Evolutionary conservation across 2,113 vertebrate species (phyloP), one percentile per base, ranked within the genome.

Genomic region (Nothoprocta perdicaria): DNA sequence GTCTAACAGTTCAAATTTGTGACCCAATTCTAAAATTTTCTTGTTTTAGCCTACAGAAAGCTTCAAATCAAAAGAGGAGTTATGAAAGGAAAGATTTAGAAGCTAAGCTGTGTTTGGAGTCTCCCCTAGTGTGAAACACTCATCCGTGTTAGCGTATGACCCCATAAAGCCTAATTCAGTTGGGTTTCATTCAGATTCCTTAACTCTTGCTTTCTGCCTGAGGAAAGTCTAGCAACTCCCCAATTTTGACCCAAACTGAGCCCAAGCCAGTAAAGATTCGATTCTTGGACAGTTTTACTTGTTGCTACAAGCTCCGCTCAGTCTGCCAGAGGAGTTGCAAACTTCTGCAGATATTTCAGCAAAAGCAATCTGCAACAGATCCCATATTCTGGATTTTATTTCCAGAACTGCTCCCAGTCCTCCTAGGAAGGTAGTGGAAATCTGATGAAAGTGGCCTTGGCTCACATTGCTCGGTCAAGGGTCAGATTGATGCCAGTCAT

Each of bases 401-500:
- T 94, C 79, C 81, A 91, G 89, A 94, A 94, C 80, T 95, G 72
- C n/a, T 96, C 91, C 94, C 87, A 65, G 43, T 83, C 78, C 84
- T 88, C 84, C 81, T 57, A 67, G 95, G 92, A 95, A 85, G 40
- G 52, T 31, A 83, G 76, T 40, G 52, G 84, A 95, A 95, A 65
- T 72, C 84, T 86, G 95, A 96, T 91, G 82, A 91, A 94, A 95
- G 78, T 22, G 31, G 46, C 68, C 84, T 93, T 87, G 2, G 0
- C 80, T 91, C 46, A 0, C 76, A 67, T 89, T 84, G 61, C 71
- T 91, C 69, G 75, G 23, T 52, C 14, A 4, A 85, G 76, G 91
- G 84, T 89, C 87, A 88, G 84, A 80, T 65, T 89, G 90, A 93
- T 8, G 46, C 73, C 80, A 68, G 87, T 53, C 80, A 50, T 76